Conservation (phyloP, 2,888 invertebrate species). For the Nomada flava region DNA sequence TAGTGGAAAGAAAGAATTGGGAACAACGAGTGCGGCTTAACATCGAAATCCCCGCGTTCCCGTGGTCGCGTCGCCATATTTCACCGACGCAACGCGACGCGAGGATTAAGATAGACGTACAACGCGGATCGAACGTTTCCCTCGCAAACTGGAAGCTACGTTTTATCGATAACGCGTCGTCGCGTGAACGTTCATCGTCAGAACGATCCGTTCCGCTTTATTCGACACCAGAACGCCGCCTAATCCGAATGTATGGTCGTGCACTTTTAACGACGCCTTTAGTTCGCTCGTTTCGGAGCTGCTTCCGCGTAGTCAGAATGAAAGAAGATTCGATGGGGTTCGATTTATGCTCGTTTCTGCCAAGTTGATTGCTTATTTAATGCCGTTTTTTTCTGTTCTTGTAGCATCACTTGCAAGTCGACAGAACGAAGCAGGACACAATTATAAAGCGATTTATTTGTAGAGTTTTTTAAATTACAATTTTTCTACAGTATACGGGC, state of each 20-base stretch:
- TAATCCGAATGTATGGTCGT: conserved; percentile 33
- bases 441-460: too few relatives aligned
- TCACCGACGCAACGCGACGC: conserved; percentile 30
- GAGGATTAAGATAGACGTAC: conserved; percentile 59
- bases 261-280: conserved; percentile 15
- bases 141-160: conserved; percentile 45
- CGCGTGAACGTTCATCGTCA: conserved; percentile 18
- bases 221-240: not conserved
- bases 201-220: conserved; percentile 17
- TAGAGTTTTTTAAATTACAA: too few relatives aligned
- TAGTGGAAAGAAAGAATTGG: conserved; percentile 23
- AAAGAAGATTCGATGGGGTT: not conserved
- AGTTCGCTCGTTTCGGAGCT: not conserved
- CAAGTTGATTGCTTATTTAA: too few relatives aligned
- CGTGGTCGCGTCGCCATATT: conserved; percentile 54
- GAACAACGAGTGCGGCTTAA: conserved; percentile 32
- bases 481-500: not conserved
- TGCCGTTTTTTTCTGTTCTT: too few relatives aligned
- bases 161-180: conserved; percentile 47
- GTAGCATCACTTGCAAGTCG: too few relatives aligned
- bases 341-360: too few relatives aligned
- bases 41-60: conserved; percentile 37
- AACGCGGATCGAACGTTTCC: conserved; percentile 19
- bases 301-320: not conserved
- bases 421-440: too few relatives aligned